A percentile compares a stretch with the other conserved stretches of the same genome.
Evolutionary conservation across 2,888 invertebrate genomes (phyloP).

Genomic region (Odontothrips loti): DNA sequence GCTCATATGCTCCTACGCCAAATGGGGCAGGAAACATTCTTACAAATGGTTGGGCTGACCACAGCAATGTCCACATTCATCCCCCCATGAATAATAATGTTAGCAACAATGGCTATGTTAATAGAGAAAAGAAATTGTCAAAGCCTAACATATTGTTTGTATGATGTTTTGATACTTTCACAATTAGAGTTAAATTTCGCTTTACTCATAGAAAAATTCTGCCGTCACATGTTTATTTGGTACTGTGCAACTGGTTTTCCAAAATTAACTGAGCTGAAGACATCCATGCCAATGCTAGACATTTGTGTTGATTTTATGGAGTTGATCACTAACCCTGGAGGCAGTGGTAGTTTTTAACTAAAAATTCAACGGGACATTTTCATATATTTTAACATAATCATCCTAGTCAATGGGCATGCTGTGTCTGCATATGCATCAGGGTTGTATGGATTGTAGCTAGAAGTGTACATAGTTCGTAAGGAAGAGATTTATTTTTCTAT

Average conservation of each 20-base stretch:
- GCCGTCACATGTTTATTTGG: not conserved
- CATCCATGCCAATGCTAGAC: too few relatives aligned
- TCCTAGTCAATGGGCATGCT: constrained; percentile 5
- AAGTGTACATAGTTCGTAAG: not conserved
- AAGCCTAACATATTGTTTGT: constrained; percentile 8
- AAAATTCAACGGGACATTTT: not conserved
- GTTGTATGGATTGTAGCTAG: not conserved
- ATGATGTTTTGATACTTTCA: not conserved
- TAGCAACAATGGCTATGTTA: not conserved
- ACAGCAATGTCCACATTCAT: not conserved
- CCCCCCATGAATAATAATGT: constrained; percentile 4
- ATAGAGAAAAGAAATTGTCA: not conserved
- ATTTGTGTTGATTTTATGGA: too few relatives aligned
- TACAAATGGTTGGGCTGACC: constrained; percentile 2
- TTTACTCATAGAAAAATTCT: not conserved
- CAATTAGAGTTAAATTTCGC: not conserved
- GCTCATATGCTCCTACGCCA: not conserved
- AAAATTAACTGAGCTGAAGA: too few relatives aligned
- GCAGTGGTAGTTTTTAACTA: too few relatives aligned
- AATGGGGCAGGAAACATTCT: not conserved
- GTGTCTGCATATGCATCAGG: not conserved
- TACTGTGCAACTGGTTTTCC: not conserved
- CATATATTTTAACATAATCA: not conserved
- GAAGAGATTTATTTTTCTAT: constrained; percentile 22
- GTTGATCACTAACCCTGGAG: too few relatives aligned